Evolutionary conservation across 2,797 vertebrate genomes (phyloP), one percentile per base, ranked within the genome.

Genomic region (Pipistrellus pygmaeus): DNA sequence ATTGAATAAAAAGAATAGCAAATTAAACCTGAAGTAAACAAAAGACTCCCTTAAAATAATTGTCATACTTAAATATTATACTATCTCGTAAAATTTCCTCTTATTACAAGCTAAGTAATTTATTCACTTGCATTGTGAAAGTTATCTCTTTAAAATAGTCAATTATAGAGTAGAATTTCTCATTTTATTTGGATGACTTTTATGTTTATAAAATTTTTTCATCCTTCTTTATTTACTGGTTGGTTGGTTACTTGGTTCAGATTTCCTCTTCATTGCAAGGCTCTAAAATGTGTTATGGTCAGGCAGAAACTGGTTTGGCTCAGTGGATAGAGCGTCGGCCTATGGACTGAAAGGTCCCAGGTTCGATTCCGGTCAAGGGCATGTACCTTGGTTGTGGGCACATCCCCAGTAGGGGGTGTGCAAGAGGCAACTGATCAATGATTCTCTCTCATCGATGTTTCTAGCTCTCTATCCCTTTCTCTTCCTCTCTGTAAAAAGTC

Each of bases 21-120:
- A 86, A 73, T 66, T 66, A 92, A 78, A 35, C 4, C 17, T 73
- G 60, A 48, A 84, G 9, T 38, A 60, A 83, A 30, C 44, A 95
- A 90, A 90, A 88, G 73, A 88, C 2, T 48, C 10, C 25, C 89
- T 92, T 92, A 90, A 92, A 93, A 95, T 90, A 85, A 76, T 57
- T 94, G 18, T 55, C 78, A 82, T 8, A 38, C 18, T 73, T 64
- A 80, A 91, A 72, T 81, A 38, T 77, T 71, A 93, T 32, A 78
- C 12, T 68, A 9, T 68, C 60, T 84, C 62, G 85, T 71, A 78
- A 91, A 88, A n/a, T 53, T 77, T 85, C 5, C 51, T 85, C 20
- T 71, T 91, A 71, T 75, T 83, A 64, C 1, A 91, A 93, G 38
- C 14, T 88, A 81, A 92, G 87, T 62, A 72, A 88, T 83, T 80